Evolutionary conservation across 2,888 invertebrate species (phyloP).

Genomic region (Mesorhabditis belari): DNA sequence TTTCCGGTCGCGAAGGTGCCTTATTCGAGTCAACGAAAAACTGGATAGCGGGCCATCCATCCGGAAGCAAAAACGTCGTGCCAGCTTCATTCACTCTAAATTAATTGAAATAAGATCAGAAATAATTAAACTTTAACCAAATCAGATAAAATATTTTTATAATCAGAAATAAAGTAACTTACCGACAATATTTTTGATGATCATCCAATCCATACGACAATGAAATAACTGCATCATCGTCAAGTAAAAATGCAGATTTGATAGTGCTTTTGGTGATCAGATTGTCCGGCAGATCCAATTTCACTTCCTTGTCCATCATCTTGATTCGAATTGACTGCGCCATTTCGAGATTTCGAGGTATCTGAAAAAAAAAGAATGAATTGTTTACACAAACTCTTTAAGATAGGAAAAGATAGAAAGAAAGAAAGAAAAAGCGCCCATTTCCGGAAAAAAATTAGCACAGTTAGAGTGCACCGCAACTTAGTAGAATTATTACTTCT

Average conservation of each 20-base stretch:
- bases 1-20: too few relatives aligned
- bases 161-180: too few relatives aligned
- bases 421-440: too few relatives aligned
- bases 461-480: too few relatives aligned
- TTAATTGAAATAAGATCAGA: too few relatives aligned
- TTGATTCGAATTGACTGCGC: slow-evolving; percentile 8
- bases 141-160: too few relatives aligned
- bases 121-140: slow-evolving; percentile 8
- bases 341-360: slow-evolving; percentile 5
- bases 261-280: slow-evolving; percentile 7
- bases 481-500: too few relatives aligned
- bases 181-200: slow-evolving; percentile 7
- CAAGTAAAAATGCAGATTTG: slow-evolving; percentile 7
- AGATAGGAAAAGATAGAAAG: not conserved
- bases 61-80: too few relatives aligned
- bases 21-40: too few relatives aligned
- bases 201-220: slow-evolving; percentile 12
- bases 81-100: too few relatives aligned
- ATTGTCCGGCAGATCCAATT: slow-evolving; percentile 2
- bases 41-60: too few relatives aligned
- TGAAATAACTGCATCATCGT: slow-evolving; percentile 7
- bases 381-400: not conserved
- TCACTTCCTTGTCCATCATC: slow-evolving; percentile 3
- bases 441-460: too few relatives aligned
- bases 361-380: not conserved